These are phyloP conservation scores for Synergus laeviventris DNA, from an alignment of 2,888 invertebrate genomes.

Conservation along the genomic window DNA sequence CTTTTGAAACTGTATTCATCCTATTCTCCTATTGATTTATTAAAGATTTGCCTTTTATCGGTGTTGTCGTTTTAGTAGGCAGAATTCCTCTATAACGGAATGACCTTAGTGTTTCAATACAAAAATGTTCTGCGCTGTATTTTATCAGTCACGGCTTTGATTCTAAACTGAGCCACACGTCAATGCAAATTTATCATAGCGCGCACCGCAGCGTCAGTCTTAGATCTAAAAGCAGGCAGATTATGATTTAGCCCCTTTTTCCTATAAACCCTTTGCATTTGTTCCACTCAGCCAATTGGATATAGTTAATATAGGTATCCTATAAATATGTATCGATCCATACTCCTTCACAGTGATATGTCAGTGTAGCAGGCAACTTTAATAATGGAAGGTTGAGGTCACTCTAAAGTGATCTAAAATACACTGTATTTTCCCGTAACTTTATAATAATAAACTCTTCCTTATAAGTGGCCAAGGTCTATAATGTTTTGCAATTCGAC, in stretches of 20 bases:
- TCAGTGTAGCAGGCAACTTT: neutral
- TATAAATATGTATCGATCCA: conserved; percentile 9
- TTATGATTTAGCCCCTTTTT: neutral
- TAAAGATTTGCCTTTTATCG: too few relatives aligned
- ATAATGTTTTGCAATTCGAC: too few relatives aligned
- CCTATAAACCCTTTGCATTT: neutral
- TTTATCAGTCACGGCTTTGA: neutral
- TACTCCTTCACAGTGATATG: neutral
- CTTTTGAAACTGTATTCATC: too few relatives aligned
- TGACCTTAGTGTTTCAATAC: neutral
- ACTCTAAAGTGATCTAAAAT: neutral
- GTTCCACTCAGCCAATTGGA: conserved; percentile 8
- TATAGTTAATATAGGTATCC: conserved; percentile 6
- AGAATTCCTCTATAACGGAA: too few relatives aligned
- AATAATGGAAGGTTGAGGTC: neutral
- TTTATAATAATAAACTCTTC: neutral
- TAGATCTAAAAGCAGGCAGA: neutral
- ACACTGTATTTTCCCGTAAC: neutral
- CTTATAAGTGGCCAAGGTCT: neutral
- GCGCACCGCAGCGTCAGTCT: neutral
- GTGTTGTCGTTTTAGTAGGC: too few relatives aligned
- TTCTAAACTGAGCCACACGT: neutral
- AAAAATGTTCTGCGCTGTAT: neutral
- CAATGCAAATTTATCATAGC: neutral
- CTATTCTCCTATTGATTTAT: too few relatives aligned